Evolutionary conservation across 30 jellyfish, hydroid and myxozoan species (phyloP).

Genomic region (Aurelia aurita complex sp. Pacific): DNA sequence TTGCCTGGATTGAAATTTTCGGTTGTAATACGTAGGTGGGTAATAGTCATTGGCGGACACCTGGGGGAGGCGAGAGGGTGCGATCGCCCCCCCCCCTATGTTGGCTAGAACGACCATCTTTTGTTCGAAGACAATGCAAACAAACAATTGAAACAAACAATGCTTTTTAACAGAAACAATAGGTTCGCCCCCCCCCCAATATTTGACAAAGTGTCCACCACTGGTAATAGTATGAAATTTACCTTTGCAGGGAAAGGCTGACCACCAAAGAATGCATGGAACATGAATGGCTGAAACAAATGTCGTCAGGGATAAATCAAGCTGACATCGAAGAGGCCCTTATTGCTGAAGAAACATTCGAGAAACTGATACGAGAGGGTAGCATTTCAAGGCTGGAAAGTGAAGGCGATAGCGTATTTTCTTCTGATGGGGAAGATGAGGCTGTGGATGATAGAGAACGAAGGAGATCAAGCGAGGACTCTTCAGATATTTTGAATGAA

Average conservation of each 20-base stretch:
- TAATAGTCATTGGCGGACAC: too few relatives aligned
- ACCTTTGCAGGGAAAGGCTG: constrained; percentile 79
- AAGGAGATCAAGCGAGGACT: constrained; percentile 5
- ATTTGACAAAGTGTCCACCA: too few relatives aligned
- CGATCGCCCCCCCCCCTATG: too few relatives aligned
- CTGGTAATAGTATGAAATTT: too few relatives aligned
- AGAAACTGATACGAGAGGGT: constrained; percentile 36
- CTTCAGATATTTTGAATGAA: not conserved
- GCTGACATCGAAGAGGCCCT: constrained; percentile 95
- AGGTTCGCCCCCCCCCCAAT: too few relatives aligned
- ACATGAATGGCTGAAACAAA: constrained; percentile 95
- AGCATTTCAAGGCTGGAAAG: constrained; percentile 45
- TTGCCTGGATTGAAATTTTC: too few relatives aligned
- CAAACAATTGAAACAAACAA: too few relatives aligned
- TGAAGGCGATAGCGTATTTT: constrained; percentile 38
- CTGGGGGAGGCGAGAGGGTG: too few relatives aligned
- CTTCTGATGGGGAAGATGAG: constrained; percentile 10
- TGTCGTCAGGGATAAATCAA: constrained; percentile 85
- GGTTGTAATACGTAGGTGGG: too few relatives aligned
- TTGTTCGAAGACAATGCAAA: too few relatives aligned
- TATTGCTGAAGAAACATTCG: constrained; percentile 64
- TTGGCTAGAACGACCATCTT: too few relatives aligned
- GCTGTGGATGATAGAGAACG: constrained; percentile 46
- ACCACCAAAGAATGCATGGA: constrained; percentile 88
- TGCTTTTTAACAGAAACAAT: too few relatives aligned